Evolutionary conservation across 2,888 invertebrate genomes (phyloP).

Genomic region (Stenoptilia bipunctidactyla): DNA sequence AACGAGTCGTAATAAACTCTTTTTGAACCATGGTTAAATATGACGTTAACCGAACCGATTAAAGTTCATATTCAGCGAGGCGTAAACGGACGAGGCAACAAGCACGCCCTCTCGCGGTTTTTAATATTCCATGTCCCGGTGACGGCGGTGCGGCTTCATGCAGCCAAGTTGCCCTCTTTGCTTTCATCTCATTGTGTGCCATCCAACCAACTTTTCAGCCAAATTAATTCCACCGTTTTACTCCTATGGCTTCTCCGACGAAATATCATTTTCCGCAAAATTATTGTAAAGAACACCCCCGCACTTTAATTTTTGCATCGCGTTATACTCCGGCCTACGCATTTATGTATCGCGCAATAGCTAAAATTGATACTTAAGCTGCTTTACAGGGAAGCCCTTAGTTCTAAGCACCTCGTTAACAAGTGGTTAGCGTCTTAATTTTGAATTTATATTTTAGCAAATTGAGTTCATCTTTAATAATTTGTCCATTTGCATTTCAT

Average conservation of each 20-base stretch:
- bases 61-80: too few relatives aligned
- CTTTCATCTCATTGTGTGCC: conserved; percentile 63
- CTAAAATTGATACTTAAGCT: too few relatives aligned
- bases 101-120: conserved; percentile 20
- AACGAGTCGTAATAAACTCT: too few relatives aligned
- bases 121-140: conserved; percentile 45
- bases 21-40: too few relatives aligned
- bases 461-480: too few relatives aligned
- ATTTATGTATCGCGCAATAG: too few relatives aligned
- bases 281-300: conserved; percentile 22
- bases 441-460: too few relatives aligned
- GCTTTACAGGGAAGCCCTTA: too few relatives aligned
- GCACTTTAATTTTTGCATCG: not conserved
- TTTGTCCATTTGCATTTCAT: too few relatives aligned
- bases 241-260: conserved; percentile 52
- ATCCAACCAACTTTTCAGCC: conserved; percentile 53
- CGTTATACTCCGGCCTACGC: not conserved
- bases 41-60: too few relatives aligned
- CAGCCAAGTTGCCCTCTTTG: conserved; percentile 49
- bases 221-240: conserved; percentile 58
- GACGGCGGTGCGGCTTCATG: conserved; percentile 51
- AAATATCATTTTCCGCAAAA: conserved; percentile 53
- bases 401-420: too few relatives aligned
- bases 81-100: not conserved
- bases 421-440: too few relatives aligned